Conservation (phyloP, 2,113 vertebrate species). For the Neodontobutis hainanensis region DNA sequence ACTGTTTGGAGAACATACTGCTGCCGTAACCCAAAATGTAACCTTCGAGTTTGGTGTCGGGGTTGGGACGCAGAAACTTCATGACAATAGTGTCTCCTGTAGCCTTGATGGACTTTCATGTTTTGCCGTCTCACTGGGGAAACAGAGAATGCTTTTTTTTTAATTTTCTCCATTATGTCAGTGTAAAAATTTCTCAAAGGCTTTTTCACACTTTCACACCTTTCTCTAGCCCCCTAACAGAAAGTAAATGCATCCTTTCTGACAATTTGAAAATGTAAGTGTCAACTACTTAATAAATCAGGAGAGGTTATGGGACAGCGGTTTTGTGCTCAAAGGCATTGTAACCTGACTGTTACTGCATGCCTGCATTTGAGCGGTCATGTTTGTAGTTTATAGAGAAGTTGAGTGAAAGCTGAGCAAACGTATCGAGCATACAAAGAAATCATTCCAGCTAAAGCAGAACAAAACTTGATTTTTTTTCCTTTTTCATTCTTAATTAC, state of each 20-base stretch:
- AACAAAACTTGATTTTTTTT: not conserved
- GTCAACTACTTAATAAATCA: not conserved
- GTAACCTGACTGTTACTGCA: not conserved
- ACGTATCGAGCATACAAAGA: not conserved
- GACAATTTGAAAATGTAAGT: no score
- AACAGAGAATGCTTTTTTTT: constrained; percentile 13
- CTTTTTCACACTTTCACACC: no score
- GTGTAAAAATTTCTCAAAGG: not conserved
- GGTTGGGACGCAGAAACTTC: constrained; percentile 86
- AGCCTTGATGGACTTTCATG: constrained; percentile 92
- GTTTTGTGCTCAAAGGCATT: not conserved
- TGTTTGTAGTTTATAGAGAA: not conserved
- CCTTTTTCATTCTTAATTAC: constrained; percentile 7
- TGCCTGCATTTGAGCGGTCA: not conserved
- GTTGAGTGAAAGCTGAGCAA: not conserved
- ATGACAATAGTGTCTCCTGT: constrained; percentile 90
- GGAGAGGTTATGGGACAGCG: not conserved
- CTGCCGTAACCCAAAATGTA: constrained; percentile 95
- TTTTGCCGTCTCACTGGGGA: constrained; percentile 86
- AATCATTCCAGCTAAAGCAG: constrained; percentile 2
- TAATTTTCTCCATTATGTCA: not conserved
- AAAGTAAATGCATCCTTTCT: no score
- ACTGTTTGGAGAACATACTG: constrained; percentile 91
- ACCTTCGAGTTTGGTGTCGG: constrained; percentile 87
- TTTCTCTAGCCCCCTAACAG: no score